Base-by-base conservation (phyloP, 1,140 invertebrate species). In the Steinernema khuongi region DNA sequence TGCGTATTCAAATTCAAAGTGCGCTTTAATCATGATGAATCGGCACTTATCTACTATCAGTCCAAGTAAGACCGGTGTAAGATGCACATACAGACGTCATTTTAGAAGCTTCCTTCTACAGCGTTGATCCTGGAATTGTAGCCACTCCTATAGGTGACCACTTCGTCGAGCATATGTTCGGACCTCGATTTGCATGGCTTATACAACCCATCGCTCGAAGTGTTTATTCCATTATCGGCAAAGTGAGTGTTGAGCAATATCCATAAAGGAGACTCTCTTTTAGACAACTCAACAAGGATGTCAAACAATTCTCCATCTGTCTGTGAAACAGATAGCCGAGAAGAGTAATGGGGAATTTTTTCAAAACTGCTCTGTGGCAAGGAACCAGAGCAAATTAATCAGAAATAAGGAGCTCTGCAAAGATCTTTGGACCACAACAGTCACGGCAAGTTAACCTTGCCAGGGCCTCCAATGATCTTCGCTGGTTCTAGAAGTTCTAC, bases 101-200 rank as follows among this genome's bases (percentile, higher is more conserved):
- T 60, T 60, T 60, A 60, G 19, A 14, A 22, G 14, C 26, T 11
- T 4, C 14, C 11, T 60, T 60, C 19, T 60, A 60, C 50, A 60
- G 50, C 50, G 50, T 60, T 26, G 50, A 60, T 26, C 50, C 50
- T n/a, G 50, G 50, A 60, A 60, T 60, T 22, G 50, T 60, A 14
- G 50, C 50, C 4, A 60, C 50, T 14, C 50, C 50, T 14, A 60
- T 60, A 14, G 50, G 50, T 4, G 50, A 60, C 50, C 50, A 60
- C 19, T 60, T 60, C 26, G 50, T 60, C 14, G 50, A 60, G 4
- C 50, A 60, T 26, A 22, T 22, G 11, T 7, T 60, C 26, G 50
- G 50, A 17, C 50, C 7, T n/a, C 36, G 36, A 26, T 2, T 60
- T 60, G 50, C 50, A 4, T 11, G 7, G 50, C 11, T 60, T 22